These are phyloP conservation scores for Bombus impatiens DNA, from an alignment of 1,140 invertebrate genomes.

Conservation along the genomic window DNA sequence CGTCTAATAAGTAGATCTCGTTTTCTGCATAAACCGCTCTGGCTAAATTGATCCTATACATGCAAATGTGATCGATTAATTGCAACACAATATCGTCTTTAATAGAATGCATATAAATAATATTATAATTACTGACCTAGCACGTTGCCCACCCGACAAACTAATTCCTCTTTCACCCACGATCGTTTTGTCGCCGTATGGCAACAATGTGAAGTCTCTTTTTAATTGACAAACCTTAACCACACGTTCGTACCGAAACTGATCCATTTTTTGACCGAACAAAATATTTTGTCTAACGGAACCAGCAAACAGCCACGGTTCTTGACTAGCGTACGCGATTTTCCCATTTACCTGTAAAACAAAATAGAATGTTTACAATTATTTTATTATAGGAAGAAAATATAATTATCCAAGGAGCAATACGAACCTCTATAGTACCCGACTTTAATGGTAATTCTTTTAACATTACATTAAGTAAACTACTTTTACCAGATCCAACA, in stretches of 20 bases:
- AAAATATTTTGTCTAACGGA: conserved; percentile 90
- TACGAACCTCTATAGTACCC: conserved; percentile 80
- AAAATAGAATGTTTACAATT: neutral
- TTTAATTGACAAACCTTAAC: conserved; percentile 84
- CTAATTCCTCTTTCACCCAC: conserved; percentile 91
- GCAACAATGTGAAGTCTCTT: conserved; percentile 84
- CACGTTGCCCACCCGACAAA: conserved; percentile 90
- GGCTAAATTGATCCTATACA: conserved; percentile 87
- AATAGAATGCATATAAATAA: neutral
- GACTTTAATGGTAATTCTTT: conserved; percentile 86
- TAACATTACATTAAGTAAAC: conserved; percentile 90
- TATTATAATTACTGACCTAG: conserved; percentile 78
- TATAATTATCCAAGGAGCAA: neutral
- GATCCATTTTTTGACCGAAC: conserved; percentile 87
- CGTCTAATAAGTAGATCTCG: conserved; percentile 90
- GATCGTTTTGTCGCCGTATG: conserved; percentile 88
- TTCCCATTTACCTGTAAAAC: conserved; percentile 83
- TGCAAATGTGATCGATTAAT: conserved; percentile 44
- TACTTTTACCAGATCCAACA: conserved; percentile 90
- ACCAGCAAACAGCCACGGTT: conserved; percentile 87
- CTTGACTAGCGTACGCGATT: conserved; percentile 88
- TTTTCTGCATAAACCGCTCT: conserved; percentile 83
- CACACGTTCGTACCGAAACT: conserved; percentile 85
- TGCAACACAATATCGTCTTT: neutral
- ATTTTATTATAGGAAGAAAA: too few species aligned